Percentiles rank a stretch among this genome's conserved stretches.
Evolutionary conservation across 1,140 invertebrate genomes (phyloP).

Genomic region (Bacillus rossius): DNA sequence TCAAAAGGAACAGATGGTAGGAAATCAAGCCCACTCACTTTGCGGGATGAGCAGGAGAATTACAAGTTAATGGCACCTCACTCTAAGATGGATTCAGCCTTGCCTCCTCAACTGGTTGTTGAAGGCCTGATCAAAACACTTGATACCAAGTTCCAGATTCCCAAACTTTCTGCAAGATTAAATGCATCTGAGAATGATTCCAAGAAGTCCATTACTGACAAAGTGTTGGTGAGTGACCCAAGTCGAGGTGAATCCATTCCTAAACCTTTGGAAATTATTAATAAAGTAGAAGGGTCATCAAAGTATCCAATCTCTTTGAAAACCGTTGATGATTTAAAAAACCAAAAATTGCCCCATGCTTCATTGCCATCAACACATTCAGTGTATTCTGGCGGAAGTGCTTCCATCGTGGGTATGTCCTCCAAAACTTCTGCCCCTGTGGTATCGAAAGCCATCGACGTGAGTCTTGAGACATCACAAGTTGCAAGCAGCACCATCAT

Average conservation of each 20-base stretch:
- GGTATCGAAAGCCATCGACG: too few species aligned
- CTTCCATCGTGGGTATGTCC: too few species aligned
- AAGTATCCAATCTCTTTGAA: constrained; percentile 19
- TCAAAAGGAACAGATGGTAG: constrained; percentile 35
- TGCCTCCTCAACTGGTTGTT: constrained; percentile 49
- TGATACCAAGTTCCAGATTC: constrained; percentile 82
- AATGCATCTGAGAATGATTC: constrained; percentile 35
- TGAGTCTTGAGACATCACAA: too few species aligned
- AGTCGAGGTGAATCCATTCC: constrained; percentile 1
- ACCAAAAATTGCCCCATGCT: not conserved
- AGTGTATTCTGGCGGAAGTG: too few species aligned
- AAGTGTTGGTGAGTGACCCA: constrained; percentile 2
- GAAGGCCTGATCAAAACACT: constrained; percentile 70
- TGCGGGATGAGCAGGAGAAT: constrained; percentile 55
- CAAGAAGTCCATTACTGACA: constrained; percentile 7
- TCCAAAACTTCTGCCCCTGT: too few species aligned
- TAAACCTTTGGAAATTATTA: constrained; percentile 20
- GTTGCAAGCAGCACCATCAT: too few species aligned
- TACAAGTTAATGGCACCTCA: constrained; percentile 46
- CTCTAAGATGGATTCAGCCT: constrained; percentile 48
- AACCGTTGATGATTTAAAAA: constrained; percentile 15
- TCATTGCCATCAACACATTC: too few species aligned
- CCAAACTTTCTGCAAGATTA: constrained; percentile 61
- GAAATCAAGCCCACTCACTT: constrained; percentile 56
- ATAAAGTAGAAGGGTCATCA: constrained; percentile 14